Percentiles rank a stretch among this genome's conserved stretches.
phyloP scores from a whole-genome alignment of 1,140 invertebrate species.

The Gryllus bimaculatus region DNA sequence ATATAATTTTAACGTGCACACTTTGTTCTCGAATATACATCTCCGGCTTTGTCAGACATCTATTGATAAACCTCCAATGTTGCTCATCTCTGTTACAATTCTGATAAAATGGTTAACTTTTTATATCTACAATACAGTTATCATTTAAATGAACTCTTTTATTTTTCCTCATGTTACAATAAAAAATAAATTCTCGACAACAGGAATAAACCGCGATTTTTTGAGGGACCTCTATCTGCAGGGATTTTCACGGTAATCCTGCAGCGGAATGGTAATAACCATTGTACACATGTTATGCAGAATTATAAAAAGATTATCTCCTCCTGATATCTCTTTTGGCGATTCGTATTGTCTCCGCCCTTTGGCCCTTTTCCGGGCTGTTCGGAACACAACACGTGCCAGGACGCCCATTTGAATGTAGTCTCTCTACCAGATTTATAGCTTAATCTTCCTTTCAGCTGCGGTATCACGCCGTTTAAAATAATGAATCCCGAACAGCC shows the following conservation, averaged over 20 bases:
- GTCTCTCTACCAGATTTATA: background rate
- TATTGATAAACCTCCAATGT: no score
- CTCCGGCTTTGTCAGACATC: no score
- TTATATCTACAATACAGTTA: no score
- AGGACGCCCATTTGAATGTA: background rate
- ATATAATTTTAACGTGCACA: no score
- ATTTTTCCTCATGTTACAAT: no score
- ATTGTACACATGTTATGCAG: background rate
- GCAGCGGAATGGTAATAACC: background rate
- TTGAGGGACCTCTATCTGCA: background rate
- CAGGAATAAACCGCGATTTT: no score
- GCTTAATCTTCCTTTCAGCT: background rate
- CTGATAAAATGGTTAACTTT: no score
- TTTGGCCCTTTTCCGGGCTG: background rate
- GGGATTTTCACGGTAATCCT: background rate
- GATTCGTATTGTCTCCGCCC: background rate
- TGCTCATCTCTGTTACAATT: no score
- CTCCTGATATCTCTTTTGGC: background rate
- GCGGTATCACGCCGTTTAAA: background rate
- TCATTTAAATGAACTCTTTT: no score
- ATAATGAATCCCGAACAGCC: background rate
- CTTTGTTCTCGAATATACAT: no score
- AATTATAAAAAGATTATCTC: background rate
- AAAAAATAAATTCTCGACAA: no score
- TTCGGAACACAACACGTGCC: background rate